Evolutionary conservation across 2,113 vertebrate species (phyloP).

Genomic region (Gavia stellata): DNA sequence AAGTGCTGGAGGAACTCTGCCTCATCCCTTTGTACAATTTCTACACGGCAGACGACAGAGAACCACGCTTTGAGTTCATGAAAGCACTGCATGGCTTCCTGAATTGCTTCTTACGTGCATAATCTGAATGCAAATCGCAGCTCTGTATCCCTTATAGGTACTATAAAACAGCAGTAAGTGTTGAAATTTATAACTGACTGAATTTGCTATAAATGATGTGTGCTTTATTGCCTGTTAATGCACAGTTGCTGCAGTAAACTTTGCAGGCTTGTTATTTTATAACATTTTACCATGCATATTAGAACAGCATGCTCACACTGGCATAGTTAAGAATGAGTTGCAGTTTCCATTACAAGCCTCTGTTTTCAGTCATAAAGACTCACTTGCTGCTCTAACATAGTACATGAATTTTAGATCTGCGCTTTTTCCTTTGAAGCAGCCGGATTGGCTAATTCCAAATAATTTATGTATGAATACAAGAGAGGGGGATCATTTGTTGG

Average conservation of each 20-base stretch:
- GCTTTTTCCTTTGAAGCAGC: neutral
- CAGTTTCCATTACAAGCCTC: conserved; percentile 38
- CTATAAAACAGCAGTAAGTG: conserved; percentile 52
- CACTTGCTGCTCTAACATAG: neutral
- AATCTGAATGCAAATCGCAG: conserved; percentile 58
- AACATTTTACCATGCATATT: conserved; percentile 15
- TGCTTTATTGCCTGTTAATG: conserved; percentile 59
- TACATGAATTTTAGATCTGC: neutral
- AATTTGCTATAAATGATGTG: conserved; percentile 45
- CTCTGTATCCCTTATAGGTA: conserved; percentile 41
- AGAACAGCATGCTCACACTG: neutral
- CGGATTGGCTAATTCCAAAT: neutral
- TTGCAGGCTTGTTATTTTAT: conserved; percentile 49
- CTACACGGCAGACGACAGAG: neutral
- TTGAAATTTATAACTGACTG: conserved; percentile 53
- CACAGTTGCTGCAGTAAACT: conserved; percentile 45
- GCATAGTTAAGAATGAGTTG: conserved; percentile 50
- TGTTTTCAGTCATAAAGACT: neutral
- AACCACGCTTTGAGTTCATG: neutral
- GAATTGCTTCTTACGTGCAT: conserved; percentile 8
- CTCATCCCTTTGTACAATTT: conserved; percentile 24
- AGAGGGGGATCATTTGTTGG: neutral
- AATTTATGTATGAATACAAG: neutral
- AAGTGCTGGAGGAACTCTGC: neutral
- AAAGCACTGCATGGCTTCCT: conserved; percentile 24